phyloP scores from a whole-genome alignment of 2,888 invertebrate species.

The Callosobruchus maculatus region DNA sequence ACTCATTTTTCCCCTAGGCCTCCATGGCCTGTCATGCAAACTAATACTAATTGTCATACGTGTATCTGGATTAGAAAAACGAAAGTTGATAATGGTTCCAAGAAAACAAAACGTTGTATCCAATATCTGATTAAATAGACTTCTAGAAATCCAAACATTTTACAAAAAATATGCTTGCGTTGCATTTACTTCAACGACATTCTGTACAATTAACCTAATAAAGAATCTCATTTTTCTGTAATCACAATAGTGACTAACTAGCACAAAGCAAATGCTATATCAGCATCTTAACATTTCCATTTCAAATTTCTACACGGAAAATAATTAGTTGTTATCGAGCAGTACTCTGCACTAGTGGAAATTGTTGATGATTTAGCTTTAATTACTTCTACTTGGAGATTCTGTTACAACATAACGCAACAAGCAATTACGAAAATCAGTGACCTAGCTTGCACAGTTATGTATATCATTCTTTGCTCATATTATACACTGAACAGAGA shows the following conservation, averaged over 20 bases:
- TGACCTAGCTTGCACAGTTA: background rate
- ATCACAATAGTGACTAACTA: conserved; percentile 2
- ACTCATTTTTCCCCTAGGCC: no score
- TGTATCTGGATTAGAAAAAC: no score
- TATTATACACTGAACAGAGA: background rate
- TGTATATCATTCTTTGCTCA: background rate
- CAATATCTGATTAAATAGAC: no score
- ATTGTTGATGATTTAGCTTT: background rate
- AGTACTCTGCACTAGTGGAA: background rate
- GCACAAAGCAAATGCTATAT: conserved; percentile 2
- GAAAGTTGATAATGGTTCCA: no score
- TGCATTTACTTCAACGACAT: background rate
- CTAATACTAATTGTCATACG: no score
- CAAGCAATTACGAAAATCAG: background rate
- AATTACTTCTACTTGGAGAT: background rate
- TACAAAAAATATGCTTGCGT: background rate
- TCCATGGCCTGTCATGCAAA: no score
- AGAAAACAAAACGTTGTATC: no score
- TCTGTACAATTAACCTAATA: background rate
- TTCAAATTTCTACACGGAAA: background rate
- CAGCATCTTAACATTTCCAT: no score
- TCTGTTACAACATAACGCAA: background rate
- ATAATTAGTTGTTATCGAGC: background rate
- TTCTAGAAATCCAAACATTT: background rate
- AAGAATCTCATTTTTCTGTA: background rate